Evolutionary conservation across 2,888 invertebrate genomes (phyloP).

Genomic region (Rhamnusium bicolor): DNA sequence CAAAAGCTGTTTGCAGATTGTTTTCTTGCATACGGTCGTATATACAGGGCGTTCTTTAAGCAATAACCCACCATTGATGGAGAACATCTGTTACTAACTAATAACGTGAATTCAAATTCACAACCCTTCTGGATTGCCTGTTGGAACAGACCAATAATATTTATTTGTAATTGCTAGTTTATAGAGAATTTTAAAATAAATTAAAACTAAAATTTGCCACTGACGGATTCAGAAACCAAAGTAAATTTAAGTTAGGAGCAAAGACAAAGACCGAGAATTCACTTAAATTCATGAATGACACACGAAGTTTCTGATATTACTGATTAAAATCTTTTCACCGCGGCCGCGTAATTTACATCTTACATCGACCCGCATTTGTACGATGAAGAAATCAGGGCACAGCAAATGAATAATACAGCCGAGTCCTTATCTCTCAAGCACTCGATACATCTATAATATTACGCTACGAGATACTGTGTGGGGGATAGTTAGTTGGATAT

Average conservation of each 20-base stretch:
- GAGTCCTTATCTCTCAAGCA: not conserved
- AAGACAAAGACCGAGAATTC: not conserved
- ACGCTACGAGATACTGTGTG: not conserved
- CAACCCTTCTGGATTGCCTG: too few species aligned
- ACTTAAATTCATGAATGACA: not conserved
- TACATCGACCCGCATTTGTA: not conserved
- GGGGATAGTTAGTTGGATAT: not conserved
- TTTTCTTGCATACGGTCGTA: too few species aligned
- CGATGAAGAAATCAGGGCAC: constrained; percentile 1
- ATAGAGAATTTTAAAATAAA: too few species aligned
- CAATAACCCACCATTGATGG: too few species aligned
- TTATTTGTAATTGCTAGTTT: too few species aligned
- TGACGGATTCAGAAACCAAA: too few species aligned
- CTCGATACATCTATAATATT: not conserved
- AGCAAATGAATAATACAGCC: not conserved
- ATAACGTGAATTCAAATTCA: too few species aligned
- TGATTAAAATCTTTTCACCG: not conserved
- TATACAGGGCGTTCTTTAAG: too few species aligned
- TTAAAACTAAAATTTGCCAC: too few species aligned
- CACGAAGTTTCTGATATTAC: not conserved
- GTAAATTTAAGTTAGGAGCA: not conserved
- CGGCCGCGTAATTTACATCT: not conserved
- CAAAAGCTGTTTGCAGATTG: too few species aligned
- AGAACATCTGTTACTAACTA: too few species aligned
- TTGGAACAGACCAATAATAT: too few species aligned